Conservation (phyloP, 2,888 invertebrate species). For the Leptopilina myrica region DNA sequence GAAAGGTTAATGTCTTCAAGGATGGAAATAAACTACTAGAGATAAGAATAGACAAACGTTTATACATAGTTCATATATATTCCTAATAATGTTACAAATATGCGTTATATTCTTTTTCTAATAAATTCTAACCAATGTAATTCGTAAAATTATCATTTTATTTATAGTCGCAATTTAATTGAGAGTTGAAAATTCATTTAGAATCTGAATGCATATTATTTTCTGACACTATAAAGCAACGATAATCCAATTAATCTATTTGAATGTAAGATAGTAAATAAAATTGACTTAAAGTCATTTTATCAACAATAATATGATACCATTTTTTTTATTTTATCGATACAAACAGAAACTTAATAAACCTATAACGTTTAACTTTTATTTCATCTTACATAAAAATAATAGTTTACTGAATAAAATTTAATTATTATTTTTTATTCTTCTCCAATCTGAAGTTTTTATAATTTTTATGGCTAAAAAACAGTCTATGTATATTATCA, state of each 20-base stretch:
- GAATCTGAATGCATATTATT: not conserved
- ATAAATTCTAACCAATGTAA: not conserved
- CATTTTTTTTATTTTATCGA: not conserved
- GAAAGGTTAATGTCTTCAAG: not conserved
- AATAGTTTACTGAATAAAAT: too few relatives aligned
- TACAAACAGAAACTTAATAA: not conserved
- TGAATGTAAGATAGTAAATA: not conserved
- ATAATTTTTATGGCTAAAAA: too few relatives aligned
- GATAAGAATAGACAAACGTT: slow-evolving; percentile 16
- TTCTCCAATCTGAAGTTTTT: too few relatives aligned
- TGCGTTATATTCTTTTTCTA: not conserved
- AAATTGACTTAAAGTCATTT: not conserved
- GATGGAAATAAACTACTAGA: slow-evolving; percentile 24
- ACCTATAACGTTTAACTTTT: not conserved
- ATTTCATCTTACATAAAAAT: not conserved
- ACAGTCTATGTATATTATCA: not conserved
- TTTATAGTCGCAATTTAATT: not conserved
- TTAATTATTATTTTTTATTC: too few relatives aligned
- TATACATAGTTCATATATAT: not conserved
- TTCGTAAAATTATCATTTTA: not conserved
- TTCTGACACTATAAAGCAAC: not conserved
- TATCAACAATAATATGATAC: slow-evolving; percentile 23
- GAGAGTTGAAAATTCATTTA: not conserved
- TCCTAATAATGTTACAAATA: not conserved
- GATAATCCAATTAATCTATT: slow-evolving; percentile 31